Base-by-base conservation (phyloP, 2,888 invertebrate genomes). In the Agrotis puta region DNA sequence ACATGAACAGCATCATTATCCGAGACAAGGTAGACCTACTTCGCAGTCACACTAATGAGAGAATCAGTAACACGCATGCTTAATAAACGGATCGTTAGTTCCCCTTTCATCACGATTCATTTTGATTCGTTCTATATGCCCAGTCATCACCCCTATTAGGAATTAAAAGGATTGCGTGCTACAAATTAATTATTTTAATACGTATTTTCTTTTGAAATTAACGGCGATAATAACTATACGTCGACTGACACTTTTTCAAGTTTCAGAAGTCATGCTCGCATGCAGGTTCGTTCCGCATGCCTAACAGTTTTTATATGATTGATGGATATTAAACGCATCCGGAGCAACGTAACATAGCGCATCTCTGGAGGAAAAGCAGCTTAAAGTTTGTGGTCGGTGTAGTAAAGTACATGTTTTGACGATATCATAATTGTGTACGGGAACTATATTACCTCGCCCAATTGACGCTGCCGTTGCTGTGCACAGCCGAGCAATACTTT, bases 81-180 rank as follows among this genome's bases (percentile, higher is more conserved):
- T 54, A 70, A 66, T 73, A 77, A 74, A 82, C 64, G 76, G 67
- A 68, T 65, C 70, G 63, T 73, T 67, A 76, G 65, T 57, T 63
- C 59, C 77, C 58, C 65, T 79, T 77, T 74, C 74, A 70, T 72
- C 71, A 56, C 54, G 70, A n/a, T 47, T 64, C 54, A 67, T 57
- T 81, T 78, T 68, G 76, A 69, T 79, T 74, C 68, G 69, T 66
- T 63, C 59, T 33, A 65, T 64, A 67, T 68, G 65, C 64, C 39
- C 50, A 61, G 73, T 81, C 70, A 79, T 74, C 59, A 53, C 33
- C 51, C 58, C 33, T 68, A 75, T 71, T 70, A 70, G 11, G 22
- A 70, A 68, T 59, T 33, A 65, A 72, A 67, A 63, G 71, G 62
- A 74, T 71, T 70, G 70, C 66, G 81, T 78, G 81, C 48, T 50